Base-by-base conservation (phyloP, 2,888 invertebrate genomes). In the Hypsopygia costalis region DNA sequence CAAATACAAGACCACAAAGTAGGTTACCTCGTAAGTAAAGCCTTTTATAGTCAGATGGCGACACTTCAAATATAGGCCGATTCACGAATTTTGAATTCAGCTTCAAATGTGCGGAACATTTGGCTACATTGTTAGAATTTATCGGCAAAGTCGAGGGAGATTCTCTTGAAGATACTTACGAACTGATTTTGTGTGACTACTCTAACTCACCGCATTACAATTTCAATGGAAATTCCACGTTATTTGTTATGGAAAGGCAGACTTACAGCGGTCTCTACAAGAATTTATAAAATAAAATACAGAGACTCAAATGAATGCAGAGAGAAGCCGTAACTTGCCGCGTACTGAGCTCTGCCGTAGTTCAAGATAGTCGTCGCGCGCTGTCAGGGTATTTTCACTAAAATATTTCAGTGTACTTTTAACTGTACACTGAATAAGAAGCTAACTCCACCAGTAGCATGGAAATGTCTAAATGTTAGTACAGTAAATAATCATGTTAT, bases 41-140 rank as follows among this genome's bases (percentile, higher is more conserved):
- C 41, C 40, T 46, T 44, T 40, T 20, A 36, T 34, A 36, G 35
- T 35, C 40, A 35, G 29, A 31, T 43, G 42, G 47, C 42, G 37
- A 33, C 39, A 36, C 29, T 41, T 49, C 45, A 44, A 46, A 38
- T 43, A 38, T 43, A 37, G 37, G 48, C 40, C 41, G 41, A 47
- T 47, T 43, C 44, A 47, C 45, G 49, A 55, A 57, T 57, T 55
- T 52, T 44, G 51, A 53, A 61, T 59, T 57, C 50, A 47, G 30
- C 45, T 47, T 45, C 52, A 53, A 57, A 57, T 51, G 51, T 58
- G 53, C 52, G 49, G 51, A 59, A 55, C 53, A 59, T 62, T 61
- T 49, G 49, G 55, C 58, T 57, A 70, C 69, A 74, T 67, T 70
- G 68, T 77, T 52, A 62, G 60, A 70, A 73, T 77, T 70, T 70